Evolutionary conservation across 2,797 vertebrate genomes (phyloP), one percentile per base, ranked within the genome.

Genomic region (Coranthus polyacanthus): DNA sequence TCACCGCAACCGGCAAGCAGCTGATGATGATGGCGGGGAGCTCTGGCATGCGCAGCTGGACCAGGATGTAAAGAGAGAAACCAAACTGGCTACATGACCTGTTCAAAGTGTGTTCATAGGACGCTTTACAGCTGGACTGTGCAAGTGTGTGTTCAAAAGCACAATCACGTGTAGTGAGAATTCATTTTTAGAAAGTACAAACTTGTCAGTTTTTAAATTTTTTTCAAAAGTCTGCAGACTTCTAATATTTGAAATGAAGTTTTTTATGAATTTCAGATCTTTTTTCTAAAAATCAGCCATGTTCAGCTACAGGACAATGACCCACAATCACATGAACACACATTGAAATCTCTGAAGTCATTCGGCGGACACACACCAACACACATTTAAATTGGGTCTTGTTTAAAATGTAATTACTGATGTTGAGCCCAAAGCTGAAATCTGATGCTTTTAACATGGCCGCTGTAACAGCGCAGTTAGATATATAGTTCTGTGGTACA

Each of bases 121-220:
- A 70, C n/a, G 29, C 38, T 26, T 55, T 53, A 64, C 83, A 85
- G 81, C 82, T 77, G 83, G 85, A 78, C 77, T 84, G 81, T 83
- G 78, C 46, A 22, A 59, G 38, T 68, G 55, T 58, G 70, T 81
- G 80, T 83, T 78, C 60, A 72, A 57, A 86, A 91, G 90, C 87
- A 89, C 89, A 89, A 89, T 79, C 37, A 16, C 44, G 54, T 63
- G 60, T 44, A 78, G 74, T 2, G 47, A 66, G 51, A 24, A 63
- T 63, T 59, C 39, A 61, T 78, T 90, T 83, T 80, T 77, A 68
- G 49, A 64, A 70, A 65, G 59, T 84, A 81, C 72, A 77, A 69
- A 62, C 42, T 66, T 79, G 38, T 85, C 13, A 18, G 46, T 62
- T 88, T 74, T 76, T 79, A 64, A 39, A 12, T 61, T 66, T 82